Base-by-base conservation (phyloP, 1,140 invertebrate species). In the Drosophila kurseongensis region DNA sequence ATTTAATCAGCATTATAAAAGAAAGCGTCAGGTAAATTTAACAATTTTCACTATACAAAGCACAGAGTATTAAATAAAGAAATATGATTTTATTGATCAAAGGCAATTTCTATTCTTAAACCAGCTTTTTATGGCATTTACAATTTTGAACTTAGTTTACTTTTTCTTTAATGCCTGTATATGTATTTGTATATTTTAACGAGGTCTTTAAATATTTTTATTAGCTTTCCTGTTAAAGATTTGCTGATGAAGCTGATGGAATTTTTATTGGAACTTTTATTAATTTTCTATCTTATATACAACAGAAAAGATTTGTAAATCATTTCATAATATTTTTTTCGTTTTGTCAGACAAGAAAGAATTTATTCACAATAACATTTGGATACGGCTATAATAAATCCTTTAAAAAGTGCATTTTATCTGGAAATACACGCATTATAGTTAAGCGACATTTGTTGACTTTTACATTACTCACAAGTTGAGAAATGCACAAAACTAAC, bases 191-290 rank as follows among this genome's bases (percentile, higher is more conserved):
- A 57, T 1, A 45, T 23, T 52, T 59, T 36, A 47, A 16, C 16
- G 42, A 13, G 29, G 16, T 58, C 29, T 45, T 18, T n/a, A 58
- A 44, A 58, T 35, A 58, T 13, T 35, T 58, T 58, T 58, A 45
- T 58, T 35, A 23, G 14, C 16, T 45, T 58, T 58, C 41, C 9
- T n/a, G 12, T 27, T 23, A 2, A 58, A 18, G 32, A 14, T n/a
- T 58, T 45, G 9, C 23, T 23, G 16, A 18, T 10, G 7, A 3
- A 16, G 41, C 14, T 29, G 5, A 41, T 12, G 8, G 12, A 16
- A 32, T 35, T 35, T 58, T 16, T 45, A 35, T 29, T 42, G 7
- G 2, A 5, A 47, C 4, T 38, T 38, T 13, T 1, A 27, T 45
- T 14, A 45, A 18, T 32, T 35, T 50, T 32, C 8, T 8, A 32